Evolutionary conservation across 1,140 invertebrate species (phyloP), one percentile per base, ranked within the genome.

Genomic region (Lepidurus couesii): DNA sequence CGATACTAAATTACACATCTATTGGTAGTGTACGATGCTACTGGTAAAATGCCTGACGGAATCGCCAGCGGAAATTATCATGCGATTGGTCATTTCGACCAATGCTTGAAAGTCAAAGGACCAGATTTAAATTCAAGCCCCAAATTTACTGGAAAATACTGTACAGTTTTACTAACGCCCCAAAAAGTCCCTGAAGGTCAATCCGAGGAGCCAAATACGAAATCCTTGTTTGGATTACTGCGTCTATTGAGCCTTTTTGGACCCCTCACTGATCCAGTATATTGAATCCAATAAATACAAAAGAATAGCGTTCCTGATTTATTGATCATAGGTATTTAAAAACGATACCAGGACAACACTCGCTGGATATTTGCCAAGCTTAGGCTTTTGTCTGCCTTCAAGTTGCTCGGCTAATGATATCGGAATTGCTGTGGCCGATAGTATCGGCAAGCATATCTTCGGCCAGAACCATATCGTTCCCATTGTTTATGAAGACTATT

Each of bases 11-110:
- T 47, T 9, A 47, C 8, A 9, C n/a, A 42, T 44, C 16, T 9
- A 47, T 10, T 43, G 43, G 24, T 47, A 76, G 75, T 76, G 75
- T 76, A 47, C 43, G 75, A 76, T 43, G 75, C 75, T 47, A 44
- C 34, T 9, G 26, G 43, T 21, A 47, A 76, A 10, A 10, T 44
- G 21, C 75, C 78, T 11, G 78, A 74, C 7, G 24, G 74, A 4
- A 45, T 75, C 21, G 74, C 73, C 8, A 44, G 42, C 45, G 44
- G 73, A 5, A 44, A 74, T 75, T 24, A 42, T 6, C 78, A 79
- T 13, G 34, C 78, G 11, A 74, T 26, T 42, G 78, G 78, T 43
- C 44, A 74, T 73, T 79, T 79, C 78, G 78, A 79, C 73, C 53
- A 79, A 44, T 79, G 78, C n/a, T 11, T 79, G 5, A 26, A 42